Evolutionary conservation across 2,888 invertebrate genomes (phyloP).

Genomic region (Hyles lineata): DNA sequence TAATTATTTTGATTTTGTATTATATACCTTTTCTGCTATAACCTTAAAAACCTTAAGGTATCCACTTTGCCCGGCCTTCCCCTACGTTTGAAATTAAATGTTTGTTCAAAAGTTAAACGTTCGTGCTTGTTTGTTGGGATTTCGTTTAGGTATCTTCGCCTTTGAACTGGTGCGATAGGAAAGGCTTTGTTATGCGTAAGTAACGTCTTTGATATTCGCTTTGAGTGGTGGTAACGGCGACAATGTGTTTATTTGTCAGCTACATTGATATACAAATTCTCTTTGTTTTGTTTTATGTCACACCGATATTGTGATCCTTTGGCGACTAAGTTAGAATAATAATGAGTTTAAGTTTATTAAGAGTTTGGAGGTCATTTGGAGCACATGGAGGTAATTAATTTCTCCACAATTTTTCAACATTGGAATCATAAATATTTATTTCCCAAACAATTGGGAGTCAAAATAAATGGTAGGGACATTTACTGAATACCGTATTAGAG

Average conservation of each 20-base stretch:
- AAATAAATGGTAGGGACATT: too few relatives aligned
- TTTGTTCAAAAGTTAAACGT: conserved; percentile 55
- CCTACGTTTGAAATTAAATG: conserved; percentile 63
- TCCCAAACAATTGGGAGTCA: too few relatives aligned
- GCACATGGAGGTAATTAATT: too few relatives aligned
- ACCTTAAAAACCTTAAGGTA: too few relatives aligned
- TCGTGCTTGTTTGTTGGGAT: conserved; percentile 51
- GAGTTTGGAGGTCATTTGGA: too few relatives aligned
- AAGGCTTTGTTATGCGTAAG: conserved; percentile 37
- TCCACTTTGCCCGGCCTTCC: too few relatives aligned
- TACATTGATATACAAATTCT: conserved; percentile 24
- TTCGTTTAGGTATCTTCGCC: conserved; percentile 44
- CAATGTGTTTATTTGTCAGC: conserved; percentile 16
- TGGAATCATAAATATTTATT: too few relatives aligned
- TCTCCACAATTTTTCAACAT: too few relatives aligned
- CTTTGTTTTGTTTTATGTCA: conserved; percentile 33
- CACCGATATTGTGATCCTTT: background rate
- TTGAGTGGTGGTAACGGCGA: conserved; percentile 33
- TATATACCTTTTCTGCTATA: too few relatives aligned
- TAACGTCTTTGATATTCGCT: conserved; percentile 36
- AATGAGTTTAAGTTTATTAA: background rate
- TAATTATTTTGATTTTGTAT: too few relatives aligned
- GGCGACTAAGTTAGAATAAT: background rate
- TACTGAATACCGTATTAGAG: too few relatives aligned
- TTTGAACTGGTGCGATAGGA: conserved; percentile 48